Evolutionary conservation across 1,140 invertebrate genomes (phyloP).

Genomic region (Drosophila watanabei): DNA sequence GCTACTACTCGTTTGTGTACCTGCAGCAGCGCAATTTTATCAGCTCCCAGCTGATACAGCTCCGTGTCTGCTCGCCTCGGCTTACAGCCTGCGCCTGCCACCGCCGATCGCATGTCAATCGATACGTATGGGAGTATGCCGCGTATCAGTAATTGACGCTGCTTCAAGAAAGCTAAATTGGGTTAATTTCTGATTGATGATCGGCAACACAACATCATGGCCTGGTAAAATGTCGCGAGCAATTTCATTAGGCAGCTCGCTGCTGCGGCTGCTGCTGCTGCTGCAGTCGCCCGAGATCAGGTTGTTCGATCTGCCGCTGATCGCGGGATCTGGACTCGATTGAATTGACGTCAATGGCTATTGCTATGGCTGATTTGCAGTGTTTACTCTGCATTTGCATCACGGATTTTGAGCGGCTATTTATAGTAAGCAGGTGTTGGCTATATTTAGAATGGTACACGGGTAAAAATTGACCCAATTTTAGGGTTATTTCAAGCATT

Average conservation of each 20-base stretch:
- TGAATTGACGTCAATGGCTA: constrained; percentile 40
- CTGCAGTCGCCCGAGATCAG: constrained; percentile 25
- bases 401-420: constrained; percentile 35
- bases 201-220: constrained; percentile 33
- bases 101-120: constrained; percentile 32
- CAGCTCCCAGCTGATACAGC: constrained; percentile 40
- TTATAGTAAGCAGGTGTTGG: constrained; percentile 25
- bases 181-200: constrained; percentile 69
- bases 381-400: constrained; percentile 32
- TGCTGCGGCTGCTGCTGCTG: neutral
- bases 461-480: neutral
- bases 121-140: constrained; percentile 8
- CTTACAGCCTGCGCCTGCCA: constrained; percentile 7
- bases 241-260: constrained; percentile 51
- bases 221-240: constrained; percentile 43
- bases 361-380: constrained; percentile 4
- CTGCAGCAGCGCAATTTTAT: constrained; percentile 42
- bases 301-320: constrained; percentile 22
- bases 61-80: constrained; percentile 45
- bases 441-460: constrained; percentile 10
- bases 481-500: neutral
- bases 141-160: constrained; percentile 34
- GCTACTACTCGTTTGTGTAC: constrained; percentile 16
- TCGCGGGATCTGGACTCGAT: constrained; percentile 14
- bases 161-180: constrained; percentile 54